These are phyloP conservation scores for Habroteleia sp. DNA, from an alignment of 2,888 invertebrate genomes.

Conservation along the genomic window DNA sequence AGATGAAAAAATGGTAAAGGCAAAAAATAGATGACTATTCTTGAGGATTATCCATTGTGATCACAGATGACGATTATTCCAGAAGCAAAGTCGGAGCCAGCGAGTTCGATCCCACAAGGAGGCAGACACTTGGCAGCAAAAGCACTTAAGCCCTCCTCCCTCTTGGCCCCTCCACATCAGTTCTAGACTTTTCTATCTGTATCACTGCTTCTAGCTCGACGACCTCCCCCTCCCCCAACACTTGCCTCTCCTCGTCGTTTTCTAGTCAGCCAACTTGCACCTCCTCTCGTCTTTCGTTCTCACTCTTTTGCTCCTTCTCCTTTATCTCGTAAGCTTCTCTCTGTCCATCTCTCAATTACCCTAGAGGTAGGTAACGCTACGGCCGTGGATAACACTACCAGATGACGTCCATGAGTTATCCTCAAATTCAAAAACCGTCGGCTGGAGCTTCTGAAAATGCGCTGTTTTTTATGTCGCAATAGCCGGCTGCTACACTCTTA, in stretches of 20 bases:
- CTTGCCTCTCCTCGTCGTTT: conserved; percentile 51
- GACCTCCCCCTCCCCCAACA: conserved; percentile 43
- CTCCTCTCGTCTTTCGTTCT: conserved; percentile 53
- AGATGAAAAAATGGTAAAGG: neutral
- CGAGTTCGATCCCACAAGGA: conserved; percentile 77
- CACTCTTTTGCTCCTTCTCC: conserved; percentile 48
- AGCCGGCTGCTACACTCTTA: conserved; percentile 22
- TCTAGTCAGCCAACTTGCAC: conserved; percentile 58
- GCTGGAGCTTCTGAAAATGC: conserved; percentile 39
- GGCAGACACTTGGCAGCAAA: conserved; percentile 74
- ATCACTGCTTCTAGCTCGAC: conserved; percentile 55
- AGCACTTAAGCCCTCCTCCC: conserved; percentile 61
- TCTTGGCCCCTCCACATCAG: conserved; percentile 45
- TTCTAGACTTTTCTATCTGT: conserved; percentile 57
- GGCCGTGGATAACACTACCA: conserved; percentile 24
- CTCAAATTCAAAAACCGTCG: conserved; percentile 43
- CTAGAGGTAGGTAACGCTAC: conserved; percentile 15
- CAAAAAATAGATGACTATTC: neutral
- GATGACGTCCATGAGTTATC: conserved; percentile 48
- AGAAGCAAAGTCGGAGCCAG: conserved; percentile 69
- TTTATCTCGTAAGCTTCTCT: conserved; percentile 31
- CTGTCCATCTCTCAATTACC: conserved; percentile 55
- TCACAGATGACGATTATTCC: conserved; percentile 59
- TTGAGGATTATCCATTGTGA: conserved; percentile 10
- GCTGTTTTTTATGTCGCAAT: conserved; percentile 32